These are phyloP conservation scores for Drosophila littoralis DNA, from an alignment of 1,140 invertebrate genomes.

Conservation along the genomic window DNA sequence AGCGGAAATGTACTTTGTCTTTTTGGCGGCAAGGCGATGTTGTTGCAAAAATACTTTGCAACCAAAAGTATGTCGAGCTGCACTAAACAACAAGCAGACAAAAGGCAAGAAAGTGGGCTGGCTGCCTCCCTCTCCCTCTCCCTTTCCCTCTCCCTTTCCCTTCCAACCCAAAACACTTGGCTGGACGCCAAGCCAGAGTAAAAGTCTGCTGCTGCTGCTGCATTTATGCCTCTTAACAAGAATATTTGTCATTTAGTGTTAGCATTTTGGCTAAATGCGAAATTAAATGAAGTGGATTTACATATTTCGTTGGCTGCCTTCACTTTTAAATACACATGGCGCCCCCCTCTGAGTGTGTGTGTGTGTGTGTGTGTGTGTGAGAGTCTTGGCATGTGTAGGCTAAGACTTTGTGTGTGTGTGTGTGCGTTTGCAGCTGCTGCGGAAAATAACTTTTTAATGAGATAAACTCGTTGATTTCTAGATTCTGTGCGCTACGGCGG, in stretches of 20 bases:
- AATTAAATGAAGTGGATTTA: constrained; percentile 83
- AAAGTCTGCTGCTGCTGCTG: constrained; percentile 41
- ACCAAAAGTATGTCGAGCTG: constrained; percentile 75
- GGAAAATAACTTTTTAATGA: constrained; percentile 83
- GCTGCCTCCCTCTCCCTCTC: not conserved
- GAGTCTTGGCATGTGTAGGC: constrained; percentile 68
- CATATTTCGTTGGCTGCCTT: constrained; percentile 75
- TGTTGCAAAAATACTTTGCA: constrained; percentile 76
- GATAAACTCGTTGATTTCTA: constrained; percentile 83
- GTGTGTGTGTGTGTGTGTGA: constrained; percentile 35
- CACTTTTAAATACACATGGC: constrained; percentile 78
- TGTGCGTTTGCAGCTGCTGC: constrained; percentile 78
- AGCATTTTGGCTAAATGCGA: constrained; percentile 83
- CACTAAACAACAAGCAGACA: constrained; percentile 49
- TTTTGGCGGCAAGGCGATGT: constrained; percentile 68
- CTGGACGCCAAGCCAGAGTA: constrained; percentile 49
- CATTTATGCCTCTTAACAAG: constrained; percentile 81
- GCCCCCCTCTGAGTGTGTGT: constrained; percentile 2
- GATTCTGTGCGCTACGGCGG: constrained; percentile 71
- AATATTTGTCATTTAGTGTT: constrained; percentile 83
- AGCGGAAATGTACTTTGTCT: constrained; percentile 82
- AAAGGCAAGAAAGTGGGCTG: constrained; percentile 31
- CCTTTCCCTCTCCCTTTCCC: not conserved
- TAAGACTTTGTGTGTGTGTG: constrained; percentile 56
- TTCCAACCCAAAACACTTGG: not conserved